A percentile compares a stretch with the other conserved stretches of the same genome.
Evolutionary conservation across 2,113 vertebrate species (phyloP).

Genomic region (Capreolus pygargus): DNA sequence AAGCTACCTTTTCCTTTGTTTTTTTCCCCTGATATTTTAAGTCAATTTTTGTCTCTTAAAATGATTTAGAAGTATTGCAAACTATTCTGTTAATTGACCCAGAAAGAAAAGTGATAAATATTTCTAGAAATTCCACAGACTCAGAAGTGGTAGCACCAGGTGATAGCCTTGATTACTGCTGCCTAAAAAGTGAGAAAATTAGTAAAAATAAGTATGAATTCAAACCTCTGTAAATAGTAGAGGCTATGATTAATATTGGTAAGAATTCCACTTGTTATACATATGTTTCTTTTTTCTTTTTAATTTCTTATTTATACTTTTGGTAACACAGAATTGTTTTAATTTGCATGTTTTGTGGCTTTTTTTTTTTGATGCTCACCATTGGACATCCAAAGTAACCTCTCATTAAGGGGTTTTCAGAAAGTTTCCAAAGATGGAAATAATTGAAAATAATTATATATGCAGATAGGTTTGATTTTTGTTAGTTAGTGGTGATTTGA

Average conservation of each 20-base stretch:
- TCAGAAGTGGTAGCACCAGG: conserved; percentile 51
- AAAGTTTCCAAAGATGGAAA: conserved; percentile 57
- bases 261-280: conserved; percentile 65
- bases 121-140: conserved; percentile 53
- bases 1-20: conserved; percentile 22
- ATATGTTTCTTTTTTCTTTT: conserved; percentile 63
- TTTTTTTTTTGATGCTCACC: conserved; percentile 46
- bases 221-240: conserved; percentile 63
- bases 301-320: conserved; percentile 62
- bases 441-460: background rate
- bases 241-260: conserved; percentile 58
- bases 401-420: conserved; percentile 27
- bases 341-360: conserved; percentile 61
- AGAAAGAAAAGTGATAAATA: conserved; percentile 46
- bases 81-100: conserved; percentile 34
- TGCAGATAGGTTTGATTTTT: background rate
- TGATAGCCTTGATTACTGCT: conserved; percentile 38
- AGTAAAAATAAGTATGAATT: conserved; percentile 74
- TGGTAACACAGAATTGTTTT: conserved; percentile 58
- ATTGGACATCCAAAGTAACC: conserved; percentile 45
- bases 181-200: conserved; percentile 74
- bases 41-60: background rate
- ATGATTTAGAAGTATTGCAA: conserved; percentile 15
- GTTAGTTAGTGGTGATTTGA: background rate
- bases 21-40: conserved; percentile 39